These are phyloP conservation scores for Otus sunia DNA, from an alignment of 2,113 vertebrate species.

Conservation along the genomic window DNA sequence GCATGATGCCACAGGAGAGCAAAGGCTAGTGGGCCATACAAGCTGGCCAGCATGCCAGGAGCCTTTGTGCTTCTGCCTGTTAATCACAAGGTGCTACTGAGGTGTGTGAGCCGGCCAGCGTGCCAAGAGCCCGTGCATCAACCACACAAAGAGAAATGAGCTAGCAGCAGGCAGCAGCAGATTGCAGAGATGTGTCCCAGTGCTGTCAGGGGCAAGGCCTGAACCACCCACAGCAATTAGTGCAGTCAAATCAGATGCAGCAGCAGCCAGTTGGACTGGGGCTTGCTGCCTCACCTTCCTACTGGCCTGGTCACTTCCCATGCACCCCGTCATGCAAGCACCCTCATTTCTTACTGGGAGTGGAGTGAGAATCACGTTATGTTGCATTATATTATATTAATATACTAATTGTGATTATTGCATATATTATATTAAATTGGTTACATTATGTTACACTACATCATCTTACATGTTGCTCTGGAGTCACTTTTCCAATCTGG, in stretches of 20 bases:
- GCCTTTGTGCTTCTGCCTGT: constrained; percentile 47
- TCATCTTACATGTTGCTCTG: not conserved
- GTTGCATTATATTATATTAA: not conserved
- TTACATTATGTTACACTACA: not conserved
- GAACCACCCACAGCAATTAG: constrained; percentile 44
- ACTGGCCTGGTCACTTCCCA: not conserved
- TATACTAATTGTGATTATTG: not conserved
- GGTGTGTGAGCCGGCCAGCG: constrained; percentile 13
- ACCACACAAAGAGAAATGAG: constrained; percentile 43
- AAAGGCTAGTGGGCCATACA: not conserved
- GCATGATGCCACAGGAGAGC: not conserved
- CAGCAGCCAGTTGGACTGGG: not conserved
- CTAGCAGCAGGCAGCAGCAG: constrained; percentile 57
- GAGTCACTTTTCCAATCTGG: not conserved
- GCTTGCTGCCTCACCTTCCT: not conserved
- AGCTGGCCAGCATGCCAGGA: constrained; percentile 26
- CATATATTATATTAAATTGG: not conserved
- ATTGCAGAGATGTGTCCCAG: constrained; percentile 41
- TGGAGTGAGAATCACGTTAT: not conserved
- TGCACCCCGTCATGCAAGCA: accelerated
- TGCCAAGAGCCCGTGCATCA: constrained; percentile 37
- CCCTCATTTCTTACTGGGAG: not conserved
- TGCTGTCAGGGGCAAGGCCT: constrained; percentile 42
- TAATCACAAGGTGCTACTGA: constrained; percentile 61
- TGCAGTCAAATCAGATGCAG: constrained; percentile 24